A percentile compares a stretch with the other conserved stretches of the same genome.
phyloP scores from a whole-genome alignment of 1,140 invertebrate species.

The Tetragonula clypearis region DNA sequence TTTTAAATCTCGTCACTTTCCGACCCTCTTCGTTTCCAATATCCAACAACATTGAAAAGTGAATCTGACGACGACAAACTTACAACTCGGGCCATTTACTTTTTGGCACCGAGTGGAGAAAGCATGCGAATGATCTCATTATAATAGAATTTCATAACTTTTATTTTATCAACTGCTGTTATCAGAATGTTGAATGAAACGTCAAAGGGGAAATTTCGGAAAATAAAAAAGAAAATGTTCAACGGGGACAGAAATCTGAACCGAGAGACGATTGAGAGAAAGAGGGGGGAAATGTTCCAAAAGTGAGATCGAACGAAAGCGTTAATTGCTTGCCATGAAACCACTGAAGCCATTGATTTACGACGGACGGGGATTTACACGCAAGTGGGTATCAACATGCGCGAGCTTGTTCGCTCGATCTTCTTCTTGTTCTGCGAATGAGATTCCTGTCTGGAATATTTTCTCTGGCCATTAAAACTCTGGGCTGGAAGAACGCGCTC shows the following conservation, averaged over 20 bases:
- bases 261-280: not conserved
- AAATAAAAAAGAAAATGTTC: not conserved
- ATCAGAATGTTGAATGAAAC: not conserved
- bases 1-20: too few relatives aligned
- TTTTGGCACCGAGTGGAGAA: too few relatives aligned
- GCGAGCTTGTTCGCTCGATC: not conserved
- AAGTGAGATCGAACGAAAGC: not conserved
- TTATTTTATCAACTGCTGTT: too few relatives aligned
- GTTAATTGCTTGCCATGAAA: not conserved
- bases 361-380: too few relatives aligned
- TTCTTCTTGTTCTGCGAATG: not conserved
- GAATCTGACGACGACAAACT: too few relatives aligned
- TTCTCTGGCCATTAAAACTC: not conserved
- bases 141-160: too few relatives aligned
- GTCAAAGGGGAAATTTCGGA: not conserved
- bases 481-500: not conserved
- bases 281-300: not conserved
- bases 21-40: too few relatives aligned
- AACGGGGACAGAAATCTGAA: not conserved
- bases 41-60: too few relatives aligned
- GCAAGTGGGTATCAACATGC: too few relatives aligned
- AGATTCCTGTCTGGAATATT: not conserved
- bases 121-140: too few relatives aligned
- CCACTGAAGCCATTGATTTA: not conserved
- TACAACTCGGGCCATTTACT: too few relatives aligned